phyloP scores from a whole-genome alignment of 2,113 vertebrate genomes.

The Myiopsitta monachus region DNA sequence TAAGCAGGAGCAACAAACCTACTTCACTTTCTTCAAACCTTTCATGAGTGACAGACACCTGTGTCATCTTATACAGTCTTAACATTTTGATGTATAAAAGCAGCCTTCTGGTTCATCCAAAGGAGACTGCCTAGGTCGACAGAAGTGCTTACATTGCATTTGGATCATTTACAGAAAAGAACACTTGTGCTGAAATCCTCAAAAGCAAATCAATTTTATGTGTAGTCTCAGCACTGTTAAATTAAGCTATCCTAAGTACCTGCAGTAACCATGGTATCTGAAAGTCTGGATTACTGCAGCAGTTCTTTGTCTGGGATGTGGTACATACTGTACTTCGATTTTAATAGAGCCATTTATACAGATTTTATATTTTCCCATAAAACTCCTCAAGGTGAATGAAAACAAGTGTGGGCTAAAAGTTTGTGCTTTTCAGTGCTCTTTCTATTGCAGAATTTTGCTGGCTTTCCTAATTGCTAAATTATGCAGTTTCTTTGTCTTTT shows the following conservation, averaged over 20 bases:
- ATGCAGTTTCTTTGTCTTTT: constrained; percentile 48
- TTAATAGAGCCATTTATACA: constrained; percentile 31
- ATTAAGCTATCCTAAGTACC: constrained; percentile 35
- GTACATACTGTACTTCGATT: constrained; percentile 46
- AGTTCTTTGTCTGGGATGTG: constrained; percentile 31
- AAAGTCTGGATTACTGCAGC: constrained; percentile 19
- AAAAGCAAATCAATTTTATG: background rate
- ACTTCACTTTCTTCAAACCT: constrained; percentile 37
- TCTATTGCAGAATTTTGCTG: constrained; percentile 18
- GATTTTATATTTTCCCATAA: constrained; percentile 36
- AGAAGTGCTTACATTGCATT: background rate
- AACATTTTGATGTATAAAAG: constrained; percentile 8
- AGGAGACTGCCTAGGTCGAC: background rate
- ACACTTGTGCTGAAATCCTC: background rate
- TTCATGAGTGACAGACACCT: constrained; percentile 13
- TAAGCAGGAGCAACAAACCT: constrained; percentile 47
- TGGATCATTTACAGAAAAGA: background rate
- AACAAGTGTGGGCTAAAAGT: constrained; percentile 37
- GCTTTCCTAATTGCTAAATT: constrained; percentile 47
- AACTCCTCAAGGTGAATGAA: constrained; percentile 50
- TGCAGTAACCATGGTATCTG: constrained; percentile 50
- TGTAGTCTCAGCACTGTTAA: background rate
- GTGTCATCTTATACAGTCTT: background rate
- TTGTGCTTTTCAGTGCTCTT: constrained; percentile 34
- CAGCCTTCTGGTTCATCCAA: background rate